phyloP scores from a whole-genome alignment of 1,140 invertebrate species.

The Heliconius congener region DNA sequence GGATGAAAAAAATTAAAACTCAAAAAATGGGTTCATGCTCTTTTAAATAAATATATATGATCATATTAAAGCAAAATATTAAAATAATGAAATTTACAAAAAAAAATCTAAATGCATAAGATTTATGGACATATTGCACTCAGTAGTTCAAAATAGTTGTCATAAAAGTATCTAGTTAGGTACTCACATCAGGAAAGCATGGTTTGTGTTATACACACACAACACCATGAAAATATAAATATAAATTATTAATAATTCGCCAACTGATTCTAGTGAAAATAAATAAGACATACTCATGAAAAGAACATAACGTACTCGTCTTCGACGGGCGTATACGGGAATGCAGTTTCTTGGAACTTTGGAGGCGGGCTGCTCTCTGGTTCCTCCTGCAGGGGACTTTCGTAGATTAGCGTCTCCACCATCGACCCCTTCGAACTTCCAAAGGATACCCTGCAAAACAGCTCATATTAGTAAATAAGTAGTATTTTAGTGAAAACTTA shows the following conservation, averaged over 20 bases:
- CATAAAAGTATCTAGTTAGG: background rate
- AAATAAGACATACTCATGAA: constrained; percentile 69
- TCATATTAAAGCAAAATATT: background rate
- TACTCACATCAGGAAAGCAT: background rate
- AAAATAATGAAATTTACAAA: background rate
- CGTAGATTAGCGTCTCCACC: constrained; percentile 95
- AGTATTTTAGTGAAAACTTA: background rate
- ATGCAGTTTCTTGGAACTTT: constrained; percentile 69
- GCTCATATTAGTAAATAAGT: background rate
- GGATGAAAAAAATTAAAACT: no score
- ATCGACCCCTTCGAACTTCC: constrained; percentile 96
- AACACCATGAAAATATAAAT: background rate
- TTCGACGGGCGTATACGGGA: constrained; percentile 77
- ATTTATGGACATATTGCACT: no score
- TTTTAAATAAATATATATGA: no score
- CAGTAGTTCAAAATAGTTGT: no score
- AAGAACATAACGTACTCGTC: constrained; percentile 83
- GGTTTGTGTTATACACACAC: background rate
- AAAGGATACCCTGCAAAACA: constrained; percentile 91
- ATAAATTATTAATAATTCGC: constrained; percentile 36
- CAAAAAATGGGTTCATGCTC: no score
- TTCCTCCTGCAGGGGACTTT: constrained; percentile 89
- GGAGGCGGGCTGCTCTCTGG: constrained; percentile 81
- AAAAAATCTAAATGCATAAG: background rate
- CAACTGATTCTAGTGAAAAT: constrained; percentile 51